Evolutionary conservation across 2,113 vertebrate species (phyloP).

Genomic region (Anseranas semipalmata): DNA sequence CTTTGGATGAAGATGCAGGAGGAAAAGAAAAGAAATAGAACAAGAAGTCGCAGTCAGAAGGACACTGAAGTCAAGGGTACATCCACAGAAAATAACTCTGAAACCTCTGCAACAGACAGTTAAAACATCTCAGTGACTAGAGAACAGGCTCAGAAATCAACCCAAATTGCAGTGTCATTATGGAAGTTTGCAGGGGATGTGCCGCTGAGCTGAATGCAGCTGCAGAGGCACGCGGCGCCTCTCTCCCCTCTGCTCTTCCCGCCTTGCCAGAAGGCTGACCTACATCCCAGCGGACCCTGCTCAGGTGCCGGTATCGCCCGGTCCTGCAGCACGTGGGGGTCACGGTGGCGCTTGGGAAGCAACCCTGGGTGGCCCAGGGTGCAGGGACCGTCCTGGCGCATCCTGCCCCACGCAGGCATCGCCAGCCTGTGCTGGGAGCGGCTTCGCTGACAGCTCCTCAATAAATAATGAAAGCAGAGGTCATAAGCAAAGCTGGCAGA

Average conservation of each 20-base stretch:
- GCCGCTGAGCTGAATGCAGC: not conserved
- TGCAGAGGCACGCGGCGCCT: not conserved
- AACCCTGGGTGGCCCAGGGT: not conserved
- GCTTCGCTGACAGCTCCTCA: constrained; percentile 45
- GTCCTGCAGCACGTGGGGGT: not conserved
- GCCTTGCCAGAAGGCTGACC: not conserved
- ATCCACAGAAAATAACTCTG: not conserved
- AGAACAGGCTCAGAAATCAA: not conserved
- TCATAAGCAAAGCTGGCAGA: not conserved
- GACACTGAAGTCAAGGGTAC: not conserved
- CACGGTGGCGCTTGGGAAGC: not conserved
- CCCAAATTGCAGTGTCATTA: not conserved
- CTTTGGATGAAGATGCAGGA: not conserved
- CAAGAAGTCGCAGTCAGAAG: not conserved
- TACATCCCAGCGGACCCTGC: not conserved
- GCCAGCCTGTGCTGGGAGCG: not conserved
- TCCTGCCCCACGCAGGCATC: no score
- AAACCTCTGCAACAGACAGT: not conserved
- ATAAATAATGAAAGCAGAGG: constrained; percentile 70
- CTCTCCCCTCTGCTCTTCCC: no score
- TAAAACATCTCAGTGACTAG: not conserved
- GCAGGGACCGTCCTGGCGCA: no score
- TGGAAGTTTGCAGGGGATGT: not conserved
- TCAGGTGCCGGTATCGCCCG: accelerated
- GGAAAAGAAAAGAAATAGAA: not conserved